Percentiles rank a stretch among this genome's conserved stretches.
Conservation (phyloP, 1,140 invertebrate genomes). For the Armadillidium nasatum region DNA sequence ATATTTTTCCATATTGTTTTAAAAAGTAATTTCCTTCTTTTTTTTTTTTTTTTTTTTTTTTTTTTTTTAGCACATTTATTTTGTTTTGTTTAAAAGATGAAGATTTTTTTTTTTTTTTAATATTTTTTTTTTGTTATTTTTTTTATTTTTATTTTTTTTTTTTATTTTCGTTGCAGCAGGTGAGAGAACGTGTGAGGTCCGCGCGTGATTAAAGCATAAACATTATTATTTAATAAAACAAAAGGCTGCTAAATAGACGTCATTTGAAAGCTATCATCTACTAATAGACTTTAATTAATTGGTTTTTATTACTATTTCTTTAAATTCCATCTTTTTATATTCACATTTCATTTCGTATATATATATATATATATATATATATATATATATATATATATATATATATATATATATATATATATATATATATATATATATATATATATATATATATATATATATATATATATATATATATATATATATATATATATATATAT, state of each 20-base stretch:
- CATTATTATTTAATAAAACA: not conserved
- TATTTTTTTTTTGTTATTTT: too few species aligned
- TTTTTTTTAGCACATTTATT: too few species aligned
- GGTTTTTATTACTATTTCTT: not conserved
- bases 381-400: slow-evolving; percentile 11
- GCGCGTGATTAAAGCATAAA: not conserved
- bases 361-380: slow-evolving; percentile 11
- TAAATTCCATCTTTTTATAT: slow-evolving; percentile 4
- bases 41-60: too few species aligned
- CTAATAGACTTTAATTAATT: not conserved
- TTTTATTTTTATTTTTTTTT: too few species aligned
- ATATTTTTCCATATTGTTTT: too few species aligned
- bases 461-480: too few species aligned
- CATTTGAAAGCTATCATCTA: not conserved
- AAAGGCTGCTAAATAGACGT: not conserved
- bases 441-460: not conserved
- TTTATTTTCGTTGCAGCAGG: not conserved
- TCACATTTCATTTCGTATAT: not conserved
- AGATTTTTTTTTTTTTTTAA: too few species aligned
- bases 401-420: not conserved
- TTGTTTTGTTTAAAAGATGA: too few species aligned
- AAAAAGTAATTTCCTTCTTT: too few species aligned
- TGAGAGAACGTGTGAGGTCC: not conserved
- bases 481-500: slow-evolving; percentile 11
- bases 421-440: not conserved